Evolutionary conservation across 2,113 vertebrate genomes (phyloP), one percentile per base, ranked within the genome.

Genomic region (Xiphophorus hellerii): DNA sequence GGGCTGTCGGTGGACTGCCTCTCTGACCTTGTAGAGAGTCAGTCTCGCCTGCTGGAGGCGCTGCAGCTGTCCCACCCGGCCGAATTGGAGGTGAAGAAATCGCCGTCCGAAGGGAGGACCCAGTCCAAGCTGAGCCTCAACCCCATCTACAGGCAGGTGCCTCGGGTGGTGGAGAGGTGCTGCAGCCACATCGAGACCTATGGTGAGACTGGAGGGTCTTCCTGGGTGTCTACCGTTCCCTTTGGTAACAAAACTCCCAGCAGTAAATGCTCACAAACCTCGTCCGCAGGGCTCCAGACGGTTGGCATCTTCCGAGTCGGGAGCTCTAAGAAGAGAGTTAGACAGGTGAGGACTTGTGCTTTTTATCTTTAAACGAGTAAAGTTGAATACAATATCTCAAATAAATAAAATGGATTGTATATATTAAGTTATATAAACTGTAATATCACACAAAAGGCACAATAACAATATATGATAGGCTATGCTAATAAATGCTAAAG

Each of bases 231-330:
- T 8, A 25, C 20, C 20, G 14, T 6, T n/a, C 8, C 25, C 51
- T 58, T 58, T n/a, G 8, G 11, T 48, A 48, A 15, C 14, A 22
- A 58, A 58, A 58, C 51, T 1, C 20, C 51, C 22, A 9, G 22
- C 51, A 25, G 29, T 63, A 31, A 31, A 63, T 69, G 4, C 30
- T 30, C 14, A 29, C 8, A 9, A 25, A 30, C 44, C 20, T 15
- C 80, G 7, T 78, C 79, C 84, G 14, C 88, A 99, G 97, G 97
- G 44, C 94, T 98, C 77, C 96, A 94, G 42, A 95, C 97, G 0
- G 95, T 96, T 62, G 97, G 97, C 14, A 96, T 99, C 87, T 99
- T 99, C 89, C 92, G 96, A 0, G 92, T 96, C 0, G 97, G 97
- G 3, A 96, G 96, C 92, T 98, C 97, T 0, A 95, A 94, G 86